These are phyloP conservation scores for Punctoribates punctum DNA, from an alignment of 2,888 invertebrate genomes.

Conservation along the genomic window DNA sequence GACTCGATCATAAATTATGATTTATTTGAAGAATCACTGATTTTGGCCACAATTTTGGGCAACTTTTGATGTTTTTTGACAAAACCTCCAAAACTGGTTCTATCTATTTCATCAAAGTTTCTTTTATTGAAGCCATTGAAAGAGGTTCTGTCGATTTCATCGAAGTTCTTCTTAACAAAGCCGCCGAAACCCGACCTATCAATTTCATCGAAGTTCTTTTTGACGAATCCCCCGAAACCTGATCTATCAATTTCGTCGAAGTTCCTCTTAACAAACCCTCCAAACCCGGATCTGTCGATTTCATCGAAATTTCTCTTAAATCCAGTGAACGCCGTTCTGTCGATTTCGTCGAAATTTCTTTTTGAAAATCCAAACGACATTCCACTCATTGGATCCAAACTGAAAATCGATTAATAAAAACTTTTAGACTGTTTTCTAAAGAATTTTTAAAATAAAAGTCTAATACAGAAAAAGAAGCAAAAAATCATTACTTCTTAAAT, in stretches of 20 bases:
- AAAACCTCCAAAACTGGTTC: conserved; percentile 33
- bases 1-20: not conserved
- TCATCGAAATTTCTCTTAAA: conserved; percentile 59
- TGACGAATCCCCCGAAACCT: conserved; percentile 56
- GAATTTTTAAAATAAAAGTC: not conserved
- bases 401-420: not conserved
- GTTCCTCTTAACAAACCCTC: conserved; percentile 57
- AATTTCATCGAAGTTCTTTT: conserved; percentile 50
- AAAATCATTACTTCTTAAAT: no score
- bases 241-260: conserved; percentile 57
- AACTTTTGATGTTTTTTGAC: conserved; percentile 13
- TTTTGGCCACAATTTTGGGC: not conserved
- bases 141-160: conserved; percentile 36
- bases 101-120: conserved; percentile 42
- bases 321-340: conserved; percentile 55
- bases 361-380: conserved; percentile 55
- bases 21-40: not conserved
- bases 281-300: conserved; percentile 56
- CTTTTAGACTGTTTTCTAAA: no score
- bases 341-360: conserved; percentile 58
- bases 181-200: conserved; percentile 38
- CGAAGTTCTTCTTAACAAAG: conserved; percentile 37
- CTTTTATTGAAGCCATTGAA: conserved; percentile 38
- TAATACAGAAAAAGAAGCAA: not conserved
- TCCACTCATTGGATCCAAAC: conserved; percentile 50